phyloP scores from a whole-genome alignment of 2,888 invertebrate species.

The Nesidiocoris tenuis region DNA sequence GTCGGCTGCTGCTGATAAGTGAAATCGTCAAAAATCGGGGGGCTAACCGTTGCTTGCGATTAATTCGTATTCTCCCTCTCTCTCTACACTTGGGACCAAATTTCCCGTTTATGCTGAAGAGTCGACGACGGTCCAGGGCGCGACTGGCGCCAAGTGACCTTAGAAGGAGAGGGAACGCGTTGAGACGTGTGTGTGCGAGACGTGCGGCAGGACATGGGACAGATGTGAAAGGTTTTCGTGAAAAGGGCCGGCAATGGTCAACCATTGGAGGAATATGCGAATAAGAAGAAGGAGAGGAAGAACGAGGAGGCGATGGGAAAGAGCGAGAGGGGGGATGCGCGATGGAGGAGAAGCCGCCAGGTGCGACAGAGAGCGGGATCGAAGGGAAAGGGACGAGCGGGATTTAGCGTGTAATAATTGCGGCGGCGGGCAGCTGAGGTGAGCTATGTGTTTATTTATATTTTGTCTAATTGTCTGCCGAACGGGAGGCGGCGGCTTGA shows the following conservation, averaged over 20 bases:
- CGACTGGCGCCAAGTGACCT: background rate
- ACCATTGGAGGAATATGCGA: background rate
- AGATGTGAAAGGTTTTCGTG: background rate
- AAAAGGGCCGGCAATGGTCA: background rate
- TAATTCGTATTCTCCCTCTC: no score
- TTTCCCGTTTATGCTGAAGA: no score
- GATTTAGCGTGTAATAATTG: conserved; percentile 50
- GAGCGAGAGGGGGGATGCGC: conserved; percentile 47
- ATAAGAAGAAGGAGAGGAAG: background rate
- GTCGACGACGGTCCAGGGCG: no score
- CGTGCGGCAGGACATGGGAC: background rate
- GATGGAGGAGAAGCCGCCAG: conserved; percentile 51
- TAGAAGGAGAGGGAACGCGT: no score
- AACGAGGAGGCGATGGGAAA: conserved; percentile 43
- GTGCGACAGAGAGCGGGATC: conserved; percentile 29
- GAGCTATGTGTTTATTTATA: conserved; percentile 44
- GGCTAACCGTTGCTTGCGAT: no score
- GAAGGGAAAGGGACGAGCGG: conserved; percentile 41
- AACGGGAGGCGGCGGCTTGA: conserved; percentile 45
- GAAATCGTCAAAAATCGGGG: no score
- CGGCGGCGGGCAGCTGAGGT: conserved; percentile 44
- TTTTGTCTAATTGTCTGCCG: conserved; percentile 44
- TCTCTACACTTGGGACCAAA: no score
- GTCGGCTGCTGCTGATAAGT: no score
- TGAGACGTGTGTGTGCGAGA: no score